These are phyloP conservation scores for Chelonia mydas DNA, from an alignment of 2,797 vertebrate species.

Conservation along the genomic window DNA sequence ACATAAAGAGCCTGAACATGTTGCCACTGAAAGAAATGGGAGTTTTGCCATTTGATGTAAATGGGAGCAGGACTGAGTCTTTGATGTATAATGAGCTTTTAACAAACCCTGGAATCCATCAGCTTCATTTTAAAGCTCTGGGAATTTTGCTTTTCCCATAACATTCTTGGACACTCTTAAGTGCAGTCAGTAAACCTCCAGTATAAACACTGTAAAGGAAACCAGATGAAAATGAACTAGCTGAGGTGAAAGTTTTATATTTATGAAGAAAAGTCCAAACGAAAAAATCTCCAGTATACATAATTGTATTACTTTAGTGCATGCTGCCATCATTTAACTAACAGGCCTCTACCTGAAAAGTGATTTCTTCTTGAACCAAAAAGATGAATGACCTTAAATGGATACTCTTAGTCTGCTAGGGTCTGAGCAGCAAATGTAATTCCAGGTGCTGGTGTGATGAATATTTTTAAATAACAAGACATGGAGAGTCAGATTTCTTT, in stretches of 20 bases:
- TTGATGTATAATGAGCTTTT: slow-evolving; percentile 55
- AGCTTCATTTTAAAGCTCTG: slow-evolving; percentile 53
- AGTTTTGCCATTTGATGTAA: background rate
- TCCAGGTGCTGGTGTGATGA: background rate
- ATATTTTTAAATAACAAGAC: slow-evolving; percentile 33
- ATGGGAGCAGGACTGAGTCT: background rate
- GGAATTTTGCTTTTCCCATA: slow-evolving; percentile 67
- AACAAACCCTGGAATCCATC: slow-evolving; percentile 29
- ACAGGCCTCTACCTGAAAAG: slow-evolving; percentile 51
- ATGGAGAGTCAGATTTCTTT: slow-evolving; percentile 6
- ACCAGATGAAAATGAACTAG: slow-evolving; percentile 59
- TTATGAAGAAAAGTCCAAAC: slow-evolving; percentile 56
- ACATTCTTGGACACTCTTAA: slow-evolving; percentile 63
- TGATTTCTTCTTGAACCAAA: slow-evolving; percentile 46
- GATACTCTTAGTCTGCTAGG: background rate
- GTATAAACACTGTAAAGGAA: slow-evolving; percentile 60
- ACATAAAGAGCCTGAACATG: slow-evolving; percentile 27
- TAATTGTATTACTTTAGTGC: slow-evolving; percentile 59
- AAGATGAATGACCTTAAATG: background rate
- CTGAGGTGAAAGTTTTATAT: slow-evolving; percentile 64
- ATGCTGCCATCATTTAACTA: slow-evolving; percentile 10
- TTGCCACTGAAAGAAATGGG: background rate
- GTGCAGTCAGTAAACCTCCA: slow-evolving; percentile 49
- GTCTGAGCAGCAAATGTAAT: background rate
- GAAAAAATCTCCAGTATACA: slow-evolving; percentile 45